Evolutionary conservation across 2,113 vertebrate genomes (phyloP).

Genomic region (Ageneiosus marmoratus): DNA sequence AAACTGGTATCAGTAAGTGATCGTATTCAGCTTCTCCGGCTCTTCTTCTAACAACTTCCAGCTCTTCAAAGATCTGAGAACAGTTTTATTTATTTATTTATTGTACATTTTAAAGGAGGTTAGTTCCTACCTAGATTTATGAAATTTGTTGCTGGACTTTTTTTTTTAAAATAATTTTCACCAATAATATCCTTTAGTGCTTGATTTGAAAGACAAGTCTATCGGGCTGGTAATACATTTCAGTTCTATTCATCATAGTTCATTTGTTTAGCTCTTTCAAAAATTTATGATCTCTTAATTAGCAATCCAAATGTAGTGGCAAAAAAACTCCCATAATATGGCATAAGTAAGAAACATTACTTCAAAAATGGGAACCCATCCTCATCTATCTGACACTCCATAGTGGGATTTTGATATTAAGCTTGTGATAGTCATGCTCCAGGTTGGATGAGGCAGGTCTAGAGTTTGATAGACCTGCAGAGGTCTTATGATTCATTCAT

Average conservation of each 20-base stretch:
- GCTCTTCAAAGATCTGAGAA: not conserved
- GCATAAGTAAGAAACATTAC: not conserved
- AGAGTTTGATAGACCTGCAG: not conserved
- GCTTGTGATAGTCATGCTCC: not conserved
- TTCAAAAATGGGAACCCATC: not conserved
- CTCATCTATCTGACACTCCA: not conserved
- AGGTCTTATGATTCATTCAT: not conserved
- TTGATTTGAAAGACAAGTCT: not conserved
- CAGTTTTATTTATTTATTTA: not conserved
- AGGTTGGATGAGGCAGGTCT: not conserved
- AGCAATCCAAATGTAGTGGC: not conserved
- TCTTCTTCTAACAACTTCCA: not conserved
- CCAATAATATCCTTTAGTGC: not conserved
- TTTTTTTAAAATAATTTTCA: not conserved
- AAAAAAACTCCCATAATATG: not conserved
- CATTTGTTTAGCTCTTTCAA: not conserved
- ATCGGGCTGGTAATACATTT: not conserved
- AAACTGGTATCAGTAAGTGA: slow-evolving; percentile 19
- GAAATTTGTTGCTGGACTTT: not conserved
- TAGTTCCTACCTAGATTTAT: not conserved
- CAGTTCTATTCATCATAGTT: not conserved
- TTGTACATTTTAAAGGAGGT: not conserved
- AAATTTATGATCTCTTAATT: not conserved
- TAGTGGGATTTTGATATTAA: not conserved
- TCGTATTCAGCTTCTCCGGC: slow-evolving; percentile 4